A percentile compares a stretch with the other conserved stretches of the same genome.
These are phyloP conservation scores for Porites rus DNA, from an alignment of 92 coral and sea anemone species.

Conservation along the genomic window DNA sequence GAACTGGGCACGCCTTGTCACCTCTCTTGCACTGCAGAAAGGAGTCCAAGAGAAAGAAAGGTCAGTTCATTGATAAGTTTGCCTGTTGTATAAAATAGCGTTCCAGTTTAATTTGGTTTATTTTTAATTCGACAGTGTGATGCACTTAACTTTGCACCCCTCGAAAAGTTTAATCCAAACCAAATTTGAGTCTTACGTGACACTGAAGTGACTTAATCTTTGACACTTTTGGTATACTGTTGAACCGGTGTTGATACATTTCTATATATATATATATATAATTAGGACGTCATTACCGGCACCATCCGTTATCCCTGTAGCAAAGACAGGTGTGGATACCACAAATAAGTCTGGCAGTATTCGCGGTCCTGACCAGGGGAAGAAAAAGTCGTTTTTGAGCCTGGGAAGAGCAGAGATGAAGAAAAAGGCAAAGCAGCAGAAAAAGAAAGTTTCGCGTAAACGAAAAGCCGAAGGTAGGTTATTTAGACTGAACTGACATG, in stretches of 20 bases:
- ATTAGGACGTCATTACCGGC: conserved; percentile 1
- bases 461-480: conserved; percentile 22
- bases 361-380: neutral
- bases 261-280: neutral
- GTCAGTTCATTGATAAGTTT: neutral
- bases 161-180: no score
- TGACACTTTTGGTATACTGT: no score
- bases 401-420: conserved; percentile 28
- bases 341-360: neutral
- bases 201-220: no score
- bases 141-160: no score
- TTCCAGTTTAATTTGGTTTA: no score
- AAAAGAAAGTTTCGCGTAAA: conserved; percentile 11
- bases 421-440: conserved; percentile 31
- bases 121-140: no score
- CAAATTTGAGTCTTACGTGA: no score
- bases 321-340: neutral
- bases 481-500: neutral
- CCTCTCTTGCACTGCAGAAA: neutral
- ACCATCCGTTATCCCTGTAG: neutral
- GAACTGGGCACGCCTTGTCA: conserved; percentile 73
- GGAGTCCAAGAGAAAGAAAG: neutral
- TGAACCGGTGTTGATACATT: no score
- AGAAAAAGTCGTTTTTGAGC: neutral
- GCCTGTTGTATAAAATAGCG: no score